Percentiles rank a stretch among this genome's conserved stretches.
Conservation (phyloP, 2,888 invertebrate genomes). For the Patella ulyssiponensis region DNA sequence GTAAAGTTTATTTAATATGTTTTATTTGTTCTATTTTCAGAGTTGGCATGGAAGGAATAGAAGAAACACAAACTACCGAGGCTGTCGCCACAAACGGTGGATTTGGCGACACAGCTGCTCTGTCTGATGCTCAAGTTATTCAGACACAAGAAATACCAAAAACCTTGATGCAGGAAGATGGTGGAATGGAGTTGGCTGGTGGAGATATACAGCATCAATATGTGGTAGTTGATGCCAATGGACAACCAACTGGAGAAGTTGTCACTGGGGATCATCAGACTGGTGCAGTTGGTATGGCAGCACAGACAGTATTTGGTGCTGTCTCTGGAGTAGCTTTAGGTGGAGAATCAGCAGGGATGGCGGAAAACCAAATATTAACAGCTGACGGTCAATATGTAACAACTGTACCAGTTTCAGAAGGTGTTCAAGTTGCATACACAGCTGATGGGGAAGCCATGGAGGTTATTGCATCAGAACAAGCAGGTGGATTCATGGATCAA, state of each 20-base stretch:
- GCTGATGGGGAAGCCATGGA: not conserved
- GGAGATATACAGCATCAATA: constrained; percentile 20
- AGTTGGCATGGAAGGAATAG: not conserved
- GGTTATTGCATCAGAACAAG: constrained; percentile 1
- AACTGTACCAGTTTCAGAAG: not conserved
- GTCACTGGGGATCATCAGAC: not conserved
- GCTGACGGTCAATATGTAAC: not conserved
- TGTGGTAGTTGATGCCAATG: constrained; percentile 23
- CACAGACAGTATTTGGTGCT: not conserved
- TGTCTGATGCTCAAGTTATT: constrained; percentile 39
- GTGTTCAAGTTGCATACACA: not conserved
- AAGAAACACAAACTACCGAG: constrained; percentile 17
- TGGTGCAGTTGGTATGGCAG: constrained; percentile 19
- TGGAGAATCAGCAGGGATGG: not conserved
- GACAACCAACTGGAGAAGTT: constrained; percentile 6
- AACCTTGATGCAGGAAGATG: constrained; percentile 39
- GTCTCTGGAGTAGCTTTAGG: not conserved
- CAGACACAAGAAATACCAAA: constrained; percentile 42
- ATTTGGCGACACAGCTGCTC: constrained; percentile 16
- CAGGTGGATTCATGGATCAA: not conserved
- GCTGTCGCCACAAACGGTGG: constrained; percentile 12
- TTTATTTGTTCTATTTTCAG: too few relatives aligned
- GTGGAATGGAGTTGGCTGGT: constrained; percentile 27
- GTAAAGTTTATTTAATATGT: too few relatives aligned
- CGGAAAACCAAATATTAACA: not conserved